Base-by-base conservation (phyloP, 2,797 vertebrate species). In the Linurgus olivaceus region DNA sequence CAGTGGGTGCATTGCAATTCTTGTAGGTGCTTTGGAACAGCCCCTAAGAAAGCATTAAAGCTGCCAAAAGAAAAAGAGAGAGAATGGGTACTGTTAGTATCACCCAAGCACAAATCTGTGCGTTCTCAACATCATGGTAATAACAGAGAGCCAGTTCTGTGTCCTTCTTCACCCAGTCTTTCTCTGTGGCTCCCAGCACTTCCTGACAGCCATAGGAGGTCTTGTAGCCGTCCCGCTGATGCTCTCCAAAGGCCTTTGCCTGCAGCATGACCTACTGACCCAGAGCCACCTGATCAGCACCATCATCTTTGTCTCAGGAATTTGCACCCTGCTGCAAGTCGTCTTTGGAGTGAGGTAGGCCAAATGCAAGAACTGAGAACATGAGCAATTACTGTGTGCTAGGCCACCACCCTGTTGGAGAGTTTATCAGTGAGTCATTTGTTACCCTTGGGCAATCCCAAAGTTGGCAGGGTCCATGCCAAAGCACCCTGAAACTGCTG, bases 221-320 rank as follows among this genome's bases (percentile, higher is more conserved):
- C 98, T 99, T 7, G 98, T 99, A 74, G 99, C 98, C 54, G 98
- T 99, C 88, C 99, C 99, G 0, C 91, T 99, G 85, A 99, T 99
- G 94, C 97, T 99, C 95, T 99, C 99, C 94, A 98, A 98, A 90
- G 98, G 97, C 6, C 96, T 99, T 88, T 99, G 99, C 95, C 98
- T 99, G 88, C 98, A 99, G 91, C 98, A 99, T 0, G 99, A 99
- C 24, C 96, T 98, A 17, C 97, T 99, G 94, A 98, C 99, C 11
- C 99, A 99, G 95, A 99, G 99, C 96, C 98, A 99, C 92, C 98
- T 99, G 93, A 99, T 99, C 98, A 99, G 99, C 97, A 99, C 99
- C 96, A 99, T 99, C 81, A 99, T 99, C 98, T 99, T 99, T 13
- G 98, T 99, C 92, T 99, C 99, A 1, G 99, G 99, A 25, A 94